phyloP scores from a whole-genome alignment of 2,797 vertebrate species.

The Dendrocincla fuliginosa region DNA sequence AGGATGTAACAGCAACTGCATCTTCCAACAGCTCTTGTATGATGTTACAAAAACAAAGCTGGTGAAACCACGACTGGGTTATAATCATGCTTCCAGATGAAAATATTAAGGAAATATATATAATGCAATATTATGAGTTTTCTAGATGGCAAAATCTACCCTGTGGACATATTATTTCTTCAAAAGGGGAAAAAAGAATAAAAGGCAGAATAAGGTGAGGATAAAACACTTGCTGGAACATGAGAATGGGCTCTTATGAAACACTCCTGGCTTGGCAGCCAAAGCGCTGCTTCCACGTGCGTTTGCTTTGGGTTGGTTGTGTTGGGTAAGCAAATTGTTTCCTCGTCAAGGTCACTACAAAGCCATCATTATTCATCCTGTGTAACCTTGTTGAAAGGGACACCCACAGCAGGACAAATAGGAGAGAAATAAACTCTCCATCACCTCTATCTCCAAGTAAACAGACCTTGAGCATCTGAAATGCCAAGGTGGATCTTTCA shows the following conservation, averaged over 20 bases:
- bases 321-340: neutral
- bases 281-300: neutral
- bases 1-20: neutral
- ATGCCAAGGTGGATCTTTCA: neutral
- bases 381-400: neutral
- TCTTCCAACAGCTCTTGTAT: neutral
- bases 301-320: neutral
- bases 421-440: neutral
- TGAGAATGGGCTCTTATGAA: neutral
- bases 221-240: neutral
- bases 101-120: neutral
- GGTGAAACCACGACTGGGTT: neutral
- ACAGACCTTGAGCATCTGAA: neutral
- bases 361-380: constrained; percentile 15
- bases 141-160: neutral
- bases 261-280: neutral
- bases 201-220: neutral
- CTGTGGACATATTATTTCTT: neutral
- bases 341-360: constrained; percentile 36
- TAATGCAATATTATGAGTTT: neutral
- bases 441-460: neutral
- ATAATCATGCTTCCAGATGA: neutral
- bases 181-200: neutral
- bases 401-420: neutral
- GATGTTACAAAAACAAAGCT: neutral